Base-by-base conservation (phyloP, 1,140 invertebrate species). In the Frieseomelitta varia region DNA sequence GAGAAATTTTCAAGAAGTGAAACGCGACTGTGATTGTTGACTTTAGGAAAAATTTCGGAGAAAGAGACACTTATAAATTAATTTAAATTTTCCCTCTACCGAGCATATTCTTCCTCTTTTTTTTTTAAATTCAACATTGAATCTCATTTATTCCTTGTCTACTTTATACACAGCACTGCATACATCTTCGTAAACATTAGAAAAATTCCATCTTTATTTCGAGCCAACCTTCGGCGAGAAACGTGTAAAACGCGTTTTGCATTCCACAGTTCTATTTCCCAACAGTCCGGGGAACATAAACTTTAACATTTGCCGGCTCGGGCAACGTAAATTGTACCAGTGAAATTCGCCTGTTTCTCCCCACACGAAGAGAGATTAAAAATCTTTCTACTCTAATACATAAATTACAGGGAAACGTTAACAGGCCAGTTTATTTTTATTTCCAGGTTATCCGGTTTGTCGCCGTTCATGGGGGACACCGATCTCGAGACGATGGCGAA, bases 401-500 rank as follows among this genome's bases (percentile, higher is more conserved):
- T 3, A 67, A 30, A 34, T 30, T 30, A 19, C 27, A 21, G 30
- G 3, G 12, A 4, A 24, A 61, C 58, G 24, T 30, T 61, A n/a
- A 61, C 39, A 47, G 3, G 24, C 24, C 4, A n/a, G n/a, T 24
- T 81, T 30, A 34, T 34, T 58, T 81, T 69, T 73, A 73, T 81
- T 95, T 95, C 0, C 92, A 99, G 99, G 90, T 95, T 99, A 89
- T 99, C 99, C 24, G 99, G 99, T 55, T 95, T 99, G 63, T 99
- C 99, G 47, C 99, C 99, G 27, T 99, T 99, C 95, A 99, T 99
- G 98, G 99, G 99, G 15, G 98, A 99, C 92, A 99, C 97, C 75
- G 99, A 99, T 93, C 96, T 98, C 84, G 98, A 99, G 95, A 99
- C 99, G 19, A 99, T 99, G 98, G 98, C 98, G 1, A 99, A 99